Conservation (phyloP, 1,140 invertebrate genomes). For the Pectinophora gossypiella region DNA sequence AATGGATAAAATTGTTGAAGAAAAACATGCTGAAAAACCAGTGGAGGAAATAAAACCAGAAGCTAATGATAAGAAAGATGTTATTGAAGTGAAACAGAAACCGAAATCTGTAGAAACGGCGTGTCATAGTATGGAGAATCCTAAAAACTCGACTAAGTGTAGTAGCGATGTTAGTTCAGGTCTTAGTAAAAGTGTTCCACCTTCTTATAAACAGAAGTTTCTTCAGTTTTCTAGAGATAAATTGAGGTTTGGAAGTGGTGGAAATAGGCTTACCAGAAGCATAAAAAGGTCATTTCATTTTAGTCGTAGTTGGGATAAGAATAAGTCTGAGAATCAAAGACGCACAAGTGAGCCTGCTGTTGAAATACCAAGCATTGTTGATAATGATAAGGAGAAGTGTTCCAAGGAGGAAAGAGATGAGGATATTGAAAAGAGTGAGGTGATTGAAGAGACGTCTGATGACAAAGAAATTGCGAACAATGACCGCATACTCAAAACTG, state of each 20-base stretch:
- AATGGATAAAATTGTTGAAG: slow-evolving; percentile 66
- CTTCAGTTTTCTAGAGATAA: slow-evolving; percentile 71
- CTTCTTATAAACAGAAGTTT: slow-evolving; percentile 71
- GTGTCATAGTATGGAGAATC: slow-evolving; percentile 64
- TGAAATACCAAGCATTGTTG: slow-evolving; percentile 43
- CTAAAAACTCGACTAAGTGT: slow-evolving; percentile 64
- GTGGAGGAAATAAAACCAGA: slow-evolving; percentile 39
- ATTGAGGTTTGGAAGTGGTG: slow-evolving; percentile 64
- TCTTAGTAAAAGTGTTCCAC: slow-evolving; percentile 71
- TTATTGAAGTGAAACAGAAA: slow-evolving; percentile 43
- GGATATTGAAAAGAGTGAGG: slow-evolving; percentile 60
- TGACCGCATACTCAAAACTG: slow-evolving; percentile 48
- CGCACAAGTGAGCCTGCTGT: slow-evolving; percentile 66
- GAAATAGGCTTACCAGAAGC: slow-evolving; percentile 67
- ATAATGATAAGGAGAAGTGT: slow-evolving; percentile 40
- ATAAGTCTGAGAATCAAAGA: slow-evolving; percentile 53
- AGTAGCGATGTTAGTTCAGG: slow-evolving; percentile 62
- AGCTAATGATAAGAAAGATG: slow-evolving; percentile 26
- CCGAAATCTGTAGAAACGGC: slow-evolving; percentile 52
- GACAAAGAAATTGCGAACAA: slow-evolving; percentile 58
- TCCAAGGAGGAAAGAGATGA: slow-evolving; percentile 63
- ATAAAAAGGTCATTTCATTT: slow-evolving; percentile 71
- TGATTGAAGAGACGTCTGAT: slow-evolving; percentile 58
- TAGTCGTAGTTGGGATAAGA: slow-evolving; percentile 65
- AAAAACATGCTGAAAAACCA: slow-evolving; percentile 43